These are phyloP conservation scores for Blastomussa wellsi DNA, from an alignment of 92 coral and sea anemone species.

Conservation along the genomic window DNA sequence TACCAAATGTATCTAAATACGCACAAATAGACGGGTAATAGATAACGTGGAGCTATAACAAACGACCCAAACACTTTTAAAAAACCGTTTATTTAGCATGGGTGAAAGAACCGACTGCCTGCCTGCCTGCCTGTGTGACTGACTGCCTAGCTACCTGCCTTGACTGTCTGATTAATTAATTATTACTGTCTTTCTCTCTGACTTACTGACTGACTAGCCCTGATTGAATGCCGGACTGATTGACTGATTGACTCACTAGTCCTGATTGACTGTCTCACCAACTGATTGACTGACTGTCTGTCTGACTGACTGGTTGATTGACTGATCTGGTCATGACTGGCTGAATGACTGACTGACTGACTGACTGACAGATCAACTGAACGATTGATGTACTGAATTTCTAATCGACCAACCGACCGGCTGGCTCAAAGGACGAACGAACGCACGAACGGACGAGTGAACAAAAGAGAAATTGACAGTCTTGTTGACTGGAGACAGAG, in stretches of 20 bases:
- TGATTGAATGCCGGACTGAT: background rate
- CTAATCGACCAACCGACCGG: background rate
- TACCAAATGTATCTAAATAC: constrained; percentile 2
- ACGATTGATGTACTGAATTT: background rate
- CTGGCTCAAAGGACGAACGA: no score
- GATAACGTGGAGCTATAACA: background rate
- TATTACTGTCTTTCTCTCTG: no score
- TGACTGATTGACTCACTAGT: background rate
- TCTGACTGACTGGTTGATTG: background rate
- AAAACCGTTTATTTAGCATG: background rate
- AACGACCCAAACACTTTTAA: background rate
- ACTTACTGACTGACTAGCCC: background rate
- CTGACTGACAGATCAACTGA: background rate
- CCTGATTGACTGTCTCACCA: background rate
- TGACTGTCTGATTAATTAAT: no score
- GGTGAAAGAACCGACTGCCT: background rate
- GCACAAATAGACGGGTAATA: background rate
- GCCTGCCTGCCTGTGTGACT: background rate
- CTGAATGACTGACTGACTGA: background rate
- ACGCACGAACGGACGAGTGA: background rate
- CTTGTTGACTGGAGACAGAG: background rate
- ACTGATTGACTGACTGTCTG: background rate
- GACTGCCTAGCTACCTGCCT: no score
- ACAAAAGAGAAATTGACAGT: no score
- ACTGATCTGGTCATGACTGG: no score